Evolutionary conservation across 1,140 invertebrate species (phyloP).

Genomic region (Dendroctonus valens): DNA sequence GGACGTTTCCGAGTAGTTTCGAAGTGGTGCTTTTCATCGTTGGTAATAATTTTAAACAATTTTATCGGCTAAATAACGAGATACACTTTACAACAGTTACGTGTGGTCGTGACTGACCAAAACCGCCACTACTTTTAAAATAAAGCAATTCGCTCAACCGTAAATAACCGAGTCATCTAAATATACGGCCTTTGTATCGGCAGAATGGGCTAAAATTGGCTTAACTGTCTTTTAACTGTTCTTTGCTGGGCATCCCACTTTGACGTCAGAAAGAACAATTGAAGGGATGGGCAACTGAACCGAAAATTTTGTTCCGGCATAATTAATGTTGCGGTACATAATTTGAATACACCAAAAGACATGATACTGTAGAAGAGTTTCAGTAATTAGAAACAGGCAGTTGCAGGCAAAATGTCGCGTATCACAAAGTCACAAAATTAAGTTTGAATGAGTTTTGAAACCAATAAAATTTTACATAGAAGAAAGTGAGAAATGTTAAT

Average conservation of each 20-base stretch:
- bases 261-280: neutral
- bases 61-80: neutral
- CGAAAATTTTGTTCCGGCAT: neutral
- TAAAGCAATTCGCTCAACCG: constrained; percentile 8
- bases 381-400: too few relatives aligned
- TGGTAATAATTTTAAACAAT: too few relatives aligned
- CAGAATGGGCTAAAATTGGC: constrained; percentile 10
- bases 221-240: constrained; percentile 12
- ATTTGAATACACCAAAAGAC: too few relatives aligned
- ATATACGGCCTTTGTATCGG: constrained; percentile 5
- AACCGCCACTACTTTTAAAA: neutral
- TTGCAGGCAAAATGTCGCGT: too few relatives aligned
- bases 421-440: too few relatives aligned
- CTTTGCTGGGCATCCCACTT: constrained; percentile 4
- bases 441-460: too few relatives aligned
- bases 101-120: constrained; percentile 1
- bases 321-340: constrained; percentile 6
- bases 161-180: constrained; percentile 6
- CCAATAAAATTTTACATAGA: too few relatives aligned
- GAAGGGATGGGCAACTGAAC: constrained; percentile 1
- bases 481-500: too few relatives aligned
- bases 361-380: too few relatives aligned
- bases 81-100: neutral
- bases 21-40: too few relatives aligned
- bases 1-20: too few relatives aligned